A percentile compares a stretch with the other conserved stretches of the same genome.
Conservation (phyloP, 2,797 vertebrate species). For the Mustela erminea region DNA sequence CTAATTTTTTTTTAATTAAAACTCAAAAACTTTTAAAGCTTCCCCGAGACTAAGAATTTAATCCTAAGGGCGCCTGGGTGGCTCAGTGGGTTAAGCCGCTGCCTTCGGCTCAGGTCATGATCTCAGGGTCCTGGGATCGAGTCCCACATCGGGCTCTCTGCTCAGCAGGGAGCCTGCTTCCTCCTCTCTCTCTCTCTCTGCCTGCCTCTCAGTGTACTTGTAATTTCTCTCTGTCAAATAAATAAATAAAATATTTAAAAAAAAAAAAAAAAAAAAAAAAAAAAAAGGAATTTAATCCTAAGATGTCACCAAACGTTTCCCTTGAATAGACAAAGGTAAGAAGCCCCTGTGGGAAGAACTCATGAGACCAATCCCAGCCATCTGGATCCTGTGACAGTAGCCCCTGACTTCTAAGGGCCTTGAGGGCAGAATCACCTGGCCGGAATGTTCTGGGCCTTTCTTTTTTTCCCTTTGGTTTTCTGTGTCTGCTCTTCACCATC, state of each 20-base stretch:
- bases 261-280: too few species aligned
- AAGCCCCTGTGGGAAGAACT: not conserved
- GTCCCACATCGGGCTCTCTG: too few species aligned
- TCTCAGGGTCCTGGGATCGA: too few species aligned
- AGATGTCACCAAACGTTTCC: constrained; percentile 56
- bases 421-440: constrained; percentile 67
- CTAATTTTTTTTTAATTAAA: constrained; percentile 35
- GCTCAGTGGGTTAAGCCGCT: too few species aligned
- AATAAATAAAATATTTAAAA: too few species aligned
- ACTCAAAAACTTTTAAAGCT: constrained; percentile 11
- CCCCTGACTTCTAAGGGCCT: not conserved
- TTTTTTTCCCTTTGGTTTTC: constrained; percentile 85
- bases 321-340: not conserved
- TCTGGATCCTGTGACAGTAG: not conserved
- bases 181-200: too few species aligned
- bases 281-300: constrained; percentile 57
- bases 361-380: not conserved
- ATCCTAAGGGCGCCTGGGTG: too few species aligned
- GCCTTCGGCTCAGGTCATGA: too few species aligned
- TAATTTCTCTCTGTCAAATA: too few species aligned
- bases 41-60: constrained; percentile 31
- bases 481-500: constrained; percentile 77
- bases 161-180: too few species aligned
- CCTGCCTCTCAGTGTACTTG: too few species aligned
- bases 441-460: constrained; percentile 66